Percentiles rank a stretch among this genome's conserved stretches.
These are phyloP conservation scores for Timandra comae DNA, from an alignment of 2,888 invertebrate species.

Conservation along the genomic window DNA sequence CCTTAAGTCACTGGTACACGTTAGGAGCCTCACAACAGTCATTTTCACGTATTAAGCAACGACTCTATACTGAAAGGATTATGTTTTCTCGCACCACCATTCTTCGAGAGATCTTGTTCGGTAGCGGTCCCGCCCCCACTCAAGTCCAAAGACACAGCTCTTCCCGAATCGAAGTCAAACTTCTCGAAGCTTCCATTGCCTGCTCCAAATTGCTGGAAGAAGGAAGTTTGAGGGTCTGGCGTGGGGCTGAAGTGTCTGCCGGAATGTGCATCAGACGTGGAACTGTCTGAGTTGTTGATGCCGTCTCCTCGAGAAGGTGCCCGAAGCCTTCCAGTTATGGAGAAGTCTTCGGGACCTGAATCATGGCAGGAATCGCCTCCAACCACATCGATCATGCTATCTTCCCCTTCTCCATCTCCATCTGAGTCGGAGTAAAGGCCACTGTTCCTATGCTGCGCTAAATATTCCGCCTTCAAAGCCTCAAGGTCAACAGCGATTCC, in stretches of 20 bases:
- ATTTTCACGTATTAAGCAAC: constrained; percentile 84
- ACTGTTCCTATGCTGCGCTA: constrained; percentile 84
- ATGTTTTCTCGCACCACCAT: constrained; percentile 78
- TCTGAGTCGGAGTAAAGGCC: constrained; percentile 78
- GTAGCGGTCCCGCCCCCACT: constrained; percentile 58
- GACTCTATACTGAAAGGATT: constrained; percentile 96
- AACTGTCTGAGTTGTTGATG: constrained; percentile 78
- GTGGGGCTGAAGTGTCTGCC: constrained; percentile 65
- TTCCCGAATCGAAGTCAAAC: constrained; percentile 69
- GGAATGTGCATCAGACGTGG: constrained; percentile 66
- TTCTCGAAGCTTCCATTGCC: constrained; percentile 61
- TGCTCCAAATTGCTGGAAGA: constrained; percentile 62
- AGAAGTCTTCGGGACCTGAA: constrained; percentile 79
- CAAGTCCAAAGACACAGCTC: constrained; percentile 70
- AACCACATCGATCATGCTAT: constrained; percentile 90
- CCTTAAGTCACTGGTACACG: constrained; percentile 39
- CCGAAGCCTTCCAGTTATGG: constrained; percentile 74
- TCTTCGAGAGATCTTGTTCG: constrained; percentile 71
- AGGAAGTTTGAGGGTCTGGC: constrained; percentile 64
- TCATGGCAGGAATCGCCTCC: constrained; percentile 86
- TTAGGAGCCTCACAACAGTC: constrained; percentile 67
- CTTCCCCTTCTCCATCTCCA: constrained; percentile 79
- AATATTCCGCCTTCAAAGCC: constrained; percentile 89
- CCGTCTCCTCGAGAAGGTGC: constrained; percentile 77
- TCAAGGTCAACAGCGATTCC: constrained; percentile 93